Conservation (phyloP, 2,888 invertebrate genomes). For the Terebella lapidaria region DNA sequence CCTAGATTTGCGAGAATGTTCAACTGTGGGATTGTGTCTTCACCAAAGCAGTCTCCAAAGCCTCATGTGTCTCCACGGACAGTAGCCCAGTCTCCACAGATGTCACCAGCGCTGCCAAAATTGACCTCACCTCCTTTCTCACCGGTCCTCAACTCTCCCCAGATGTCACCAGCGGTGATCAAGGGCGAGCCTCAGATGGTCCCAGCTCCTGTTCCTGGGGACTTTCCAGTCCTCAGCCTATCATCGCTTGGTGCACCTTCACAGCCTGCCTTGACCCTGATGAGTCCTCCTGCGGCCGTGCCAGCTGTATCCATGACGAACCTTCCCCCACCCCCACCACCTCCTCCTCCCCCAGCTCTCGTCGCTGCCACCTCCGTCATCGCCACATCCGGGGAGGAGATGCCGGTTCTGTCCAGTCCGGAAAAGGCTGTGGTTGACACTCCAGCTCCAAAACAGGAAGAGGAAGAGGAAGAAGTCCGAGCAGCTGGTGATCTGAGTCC, state of each 20-base stretch:
- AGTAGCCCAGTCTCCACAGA: slow-evolving; percentile 21
- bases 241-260: too few relatives aligned
- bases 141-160: slow-evolving; percentile 22
- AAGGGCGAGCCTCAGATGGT: not conserved
- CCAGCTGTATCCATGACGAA: not conserved
- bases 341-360: not conserved
- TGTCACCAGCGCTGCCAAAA: slow-evolving; percentile 8
- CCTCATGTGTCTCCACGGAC: slow-evolving; percentile 22
- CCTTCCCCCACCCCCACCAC: not conserved
- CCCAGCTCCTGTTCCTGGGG: not conserved
- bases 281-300: not conserved
- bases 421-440: not conserved
- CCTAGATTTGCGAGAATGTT: slow-evolving; percentile 66
- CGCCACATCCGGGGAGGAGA: not conserved
- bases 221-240: not conserved
- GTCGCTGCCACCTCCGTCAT: not conserved
- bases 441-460: not conserved
- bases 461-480: not conserved
- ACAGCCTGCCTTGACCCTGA: too few relatives aligned
- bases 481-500: not conserved
- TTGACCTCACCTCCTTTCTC: slow-evolving; percentile 34
- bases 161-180: slow-evolving; percentile 3
- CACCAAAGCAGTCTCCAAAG: slow-evolving; percentile 28
- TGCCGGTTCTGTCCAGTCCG: not conserved
- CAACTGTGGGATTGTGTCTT: not conserved